A percentile compares a stretch with the other conserved stretches of the same genome.
Evolutionary conservation across 2,797 vertebrate species (phyloP).

Genomic region (Paedocypris micromegethes): DNA sequence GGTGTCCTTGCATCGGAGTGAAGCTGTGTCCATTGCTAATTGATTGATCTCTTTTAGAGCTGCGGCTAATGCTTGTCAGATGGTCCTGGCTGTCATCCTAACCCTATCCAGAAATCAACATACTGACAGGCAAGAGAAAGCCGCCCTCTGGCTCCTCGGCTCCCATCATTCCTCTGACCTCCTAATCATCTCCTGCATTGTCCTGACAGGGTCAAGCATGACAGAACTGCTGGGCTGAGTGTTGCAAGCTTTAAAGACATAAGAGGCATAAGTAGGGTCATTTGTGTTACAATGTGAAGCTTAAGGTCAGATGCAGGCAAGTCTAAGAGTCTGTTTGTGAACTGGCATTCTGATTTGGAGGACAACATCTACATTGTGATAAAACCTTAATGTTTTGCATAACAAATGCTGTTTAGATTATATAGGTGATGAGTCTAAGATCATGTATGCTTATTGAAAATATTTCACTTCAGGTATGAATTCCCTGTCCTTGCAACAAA

Average conservation of each 20-base stretch:
- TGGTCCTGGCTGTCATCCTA: slow-evolving; percentile 13
- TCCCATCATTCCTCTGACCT: slow-evolving; percentile 35
- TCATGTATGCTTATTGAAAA: too few species aligned
- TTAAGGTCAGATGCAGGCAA: slow-evolving; percentile 17
- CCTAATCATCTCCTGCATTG: slow-evolving; percentile 37
- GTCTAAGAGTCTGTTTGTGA: too few species aligned
- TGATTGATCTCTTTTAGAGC: slow-evolving; percentile 20
- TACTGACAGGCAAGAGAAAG: slow-evolving; percentile 25
- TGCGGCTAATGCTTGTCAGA: slow-evolving; percentile 1
- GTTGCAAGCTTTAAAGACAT: not conserved
- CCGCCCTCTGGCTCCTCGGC: slow-evolving; percentile 10
- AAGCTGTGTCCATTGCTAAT: slow-evolving; percentile 31
- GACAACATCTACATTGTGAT: too few species aligned
- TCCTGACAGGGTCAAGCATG: slow-evolving; percentile 27
- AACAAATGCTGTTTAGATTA: too few species aligned
- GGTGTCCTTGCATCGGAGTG: not conserved
- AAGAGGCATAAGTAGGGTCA: slow-evolving; percentile 2
- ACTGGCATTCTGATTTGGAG: too few species aligned
- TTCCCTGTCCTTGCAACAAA: too few species aligned
- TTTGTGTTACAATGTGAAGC: slow-evolving; percentile 19
- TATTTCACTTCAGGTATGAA: too few species aligned
- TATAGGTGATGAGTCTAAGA: too few species aligned
- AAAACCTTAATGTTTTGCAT: too few species aligned
- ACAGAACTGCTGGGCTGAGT: slow-evolving; percentile 25
- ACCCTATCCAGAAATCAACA: slow-evolving; percentile 14